Evolutionary conservation across 2,888 invertebrate species (phyloP).

Genomic region (Sepiola atlantica): DNA sequence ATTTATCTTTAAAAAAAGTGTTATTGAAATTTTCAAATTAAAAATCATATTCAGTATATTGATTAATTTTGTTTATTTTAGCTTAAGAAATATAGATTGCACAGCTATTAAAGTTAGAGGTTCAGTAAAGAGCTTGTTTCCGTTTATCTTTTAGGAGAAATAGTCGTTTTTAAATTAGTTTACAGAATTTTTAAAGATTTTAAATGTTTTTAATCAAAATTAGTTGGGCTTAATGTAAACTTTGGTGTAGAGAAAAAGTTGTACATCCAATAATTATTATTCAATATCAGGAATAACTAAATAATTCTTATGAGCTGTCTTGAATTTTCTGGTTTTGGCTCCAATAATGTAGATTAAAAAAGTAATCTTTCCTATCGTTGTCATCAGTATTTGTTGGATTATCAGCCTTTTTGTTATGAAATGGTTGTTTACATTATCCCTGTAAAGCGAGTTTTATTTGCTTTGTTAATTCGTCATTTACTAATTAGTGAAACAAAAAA

Average conservation of each 20-base stretch:
- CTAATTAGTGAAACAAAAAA: not conserved
- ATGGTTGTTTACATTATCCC: not conserved
- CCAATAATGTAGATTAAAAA: too few relatives aligned
- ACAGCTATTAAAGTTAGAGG: not conserved
- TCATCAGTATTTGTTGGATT: constrained; percentile 32
- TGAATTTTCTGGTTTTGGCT: too few relatives aligned
- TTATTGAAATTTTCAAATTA: too few relatives aligned
- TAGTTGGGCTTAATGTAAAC: too few relatives aligned
- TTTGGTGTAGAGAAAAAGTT: too few relatives aligned
- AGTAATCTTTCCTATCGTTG: not conserved
- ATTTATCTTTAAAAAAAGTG: not conserved
- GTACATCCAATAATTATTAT: too few relatives aligned
- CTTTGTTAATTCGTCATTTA: not conserved
- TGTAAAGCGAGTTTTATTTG: not conserved
- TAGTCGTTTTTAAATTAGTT: not conserved
- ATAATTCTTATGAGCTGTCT: too few relatives aligned
- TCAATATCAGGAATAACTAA: too few relatives aligned
- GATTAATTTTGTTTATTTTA: not conserved
- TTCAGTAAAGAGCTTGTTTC: not conserved
- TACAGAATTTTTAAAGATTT: too few relatives aligned
- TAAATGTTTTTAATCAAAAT: too few relatives aligned
- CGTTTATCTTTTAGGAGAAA: not conserved
- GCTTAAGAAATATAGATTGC: not conserved
- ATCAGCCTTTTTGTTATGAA: constrained; percentile 24
- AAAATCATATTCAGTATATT: not conserved